Evolutionary conservation across 2,797 vertebrate species (phyloP), one percentile per base, ranked within the genome.

Genomic region (Xyrichtys novacula): DNA sequence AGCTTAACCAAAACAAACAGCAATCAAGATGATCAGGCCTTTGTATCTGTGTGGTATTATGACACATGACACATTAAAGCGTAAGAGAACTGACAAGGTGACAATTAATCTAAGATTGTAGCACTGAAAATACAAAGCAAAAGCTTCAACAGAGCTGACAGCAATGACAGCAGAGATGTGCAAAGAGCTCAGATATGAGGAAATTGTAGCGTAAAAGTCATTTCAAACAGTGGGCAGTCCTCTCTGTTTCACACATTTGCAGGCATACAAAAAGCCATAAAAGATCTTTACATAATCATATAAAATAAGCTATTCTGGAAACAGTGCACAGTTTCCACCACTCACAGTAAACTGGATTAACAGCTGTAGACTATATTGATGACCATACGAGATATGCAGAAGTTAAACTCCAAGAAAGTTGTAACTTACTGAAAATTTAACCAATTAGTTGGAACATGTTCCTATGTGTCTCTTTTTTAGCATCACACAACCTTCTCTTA

Each of bases 1-100:
- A 29, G 8, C 43, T 16, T 20, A 61, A 54, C 10, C 0, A 12
- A 46, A 57, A 67, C 1, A 1, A 11, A 66, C 47, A 63, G 52
- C 43, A 58, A 43, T 74, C 80, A 73, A 63, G 49, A 66, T 60
- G 65, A 16, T 6, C 29, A 28, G 14, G 53, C 52, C 65, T 74
- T 65, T 79, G 53, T 31, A 32, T 32, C 55, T 20, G 12, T 31
- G 64, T 48, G 36, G 12, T 19, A 31, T 22, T 54, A 49, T 72
- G 72, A 71, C 78, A 77, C 55, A 40, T 53, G 14, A 19, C 32
- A 58, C 39, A 71, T 59, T 57, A 29, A 32, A 52, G 42, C 42
- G 66, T 62, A 66, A n/a, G 60, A 10, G 25, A 54, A 19, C 16
- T 62, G 61, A 64, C 23, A 52, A 43, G 23, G 38, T 56, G 67